These are phyloP conservation scores for Chrysaora quinquecirrha DNA, from an alignment of 30 jellyfish, hydroid and myxozoan genomes.

Conservation along the genomic window DNA sequence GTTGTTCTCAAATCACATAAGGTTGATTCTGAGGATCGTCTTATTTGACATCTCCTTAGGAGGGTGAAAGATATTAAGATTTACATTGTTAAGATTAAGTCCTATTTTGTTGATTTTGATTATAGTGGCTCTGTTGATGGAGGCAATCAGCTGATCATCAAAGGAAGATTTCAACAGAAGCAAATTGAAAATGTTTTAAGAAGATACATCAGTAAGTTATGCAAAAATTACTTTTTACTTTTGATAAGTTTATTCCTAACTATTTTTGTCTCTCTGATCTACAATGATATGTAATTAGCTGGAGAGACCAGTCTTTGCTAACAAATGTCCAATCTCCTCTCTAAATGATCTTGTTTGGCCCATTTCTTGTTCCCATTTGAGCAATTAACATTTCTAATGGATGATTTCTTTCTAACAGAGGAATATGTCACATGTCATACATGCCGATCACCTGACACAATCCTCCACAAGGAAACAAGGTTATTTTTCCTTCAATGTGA, in stretches of 20 bases:
- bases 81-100: no score
- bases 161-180: constrained; percentile 95
- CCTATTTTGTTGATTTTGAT: neutral
- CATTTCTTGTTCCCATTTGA: neutral
- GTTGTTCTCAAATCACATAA: no score
- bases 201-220: constrained; percentile 89
- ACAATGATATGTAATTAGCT: no score
- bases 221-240: no score
- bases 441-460: constrained; percentile 97
- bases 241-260: no score
- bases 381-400: neutral
- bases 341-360: neutral
- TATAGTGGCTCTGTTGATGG: constrained; percentile 99
- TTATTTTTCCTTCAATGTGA: constrained; percentile 95
- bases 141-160: constrained; percentile 85
- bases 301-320: no score
- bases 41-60: no score
- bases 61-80: no score
- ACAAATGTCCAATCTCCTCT: no score
- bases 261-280: no score
- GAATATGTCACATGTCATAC: constrained; percentile 99
- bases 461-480: constrained; percentile 94
- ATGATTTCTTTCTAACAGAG: constrained; percentile 59
- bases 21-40: no score
- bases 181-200: constrained; percentile 94